Evolutionary conservation across 2,797 vertebrate genomes (phyloP).

Genomic region (Acrossocheilus fasciatus): DNA sequence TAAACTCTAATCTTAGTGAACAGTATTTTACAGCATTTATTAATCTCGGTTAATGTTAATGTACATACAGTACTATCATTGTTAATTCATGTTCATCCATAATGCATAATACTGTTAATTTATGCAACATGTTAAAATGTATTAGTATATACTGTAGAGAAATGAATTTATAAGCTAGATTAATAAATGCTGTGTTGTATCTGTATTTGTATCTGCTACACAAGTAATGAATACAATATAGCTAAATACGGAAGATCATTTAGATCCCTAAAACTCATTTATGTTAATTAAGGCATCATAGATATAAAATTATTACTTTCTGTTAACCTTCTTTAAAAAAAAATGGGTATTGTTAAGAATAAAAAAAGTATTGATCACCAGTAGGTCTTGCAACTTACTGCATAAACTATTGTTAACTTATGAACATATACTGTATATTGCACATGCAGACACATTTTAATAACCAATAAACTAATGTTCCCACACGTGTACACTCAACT

Average conservation of each 20-base stretch:
- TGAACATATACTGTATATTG: not conserved
- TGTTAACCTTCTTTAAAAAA: not conserved
- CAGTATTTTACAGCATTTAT: not conserved
- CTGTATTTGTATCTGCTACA: not conserved
- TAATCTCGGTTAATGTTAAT: not conserved
- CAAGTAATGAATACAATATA: not conserved
- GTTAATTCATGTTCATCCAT: constrained; percentile 3
- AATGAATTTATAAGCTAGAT: not conserved
- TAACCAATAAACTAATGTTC: not conserved
- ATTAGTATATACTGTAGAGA: not conserved
- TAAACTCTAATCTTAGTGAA: not conserved
- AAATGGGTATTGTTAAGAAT: not conserved
- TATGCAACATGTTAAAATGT: not conserved
- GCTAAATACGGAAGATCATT: not conserved
- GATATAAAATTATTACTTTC: not conserved
- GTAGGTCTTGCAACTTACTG: not conserved
- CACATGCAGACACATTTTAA: not conserved
- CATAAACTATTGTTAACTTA: not conserved
- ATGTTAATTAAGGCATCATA: not conserved
- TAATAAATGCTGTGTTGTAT: not conserved
- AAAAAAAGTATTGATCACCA: not conserved
- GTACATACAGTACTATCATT: not conserved
- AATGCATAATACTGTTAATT: not conserved
- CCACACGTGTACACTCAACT: no score
- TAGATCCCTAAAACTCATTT: not conserved